Evolutionary conservation across 2,113 vertebrate genomes (phyloP).

Genomic region (Climacteris rufus): DNA sequence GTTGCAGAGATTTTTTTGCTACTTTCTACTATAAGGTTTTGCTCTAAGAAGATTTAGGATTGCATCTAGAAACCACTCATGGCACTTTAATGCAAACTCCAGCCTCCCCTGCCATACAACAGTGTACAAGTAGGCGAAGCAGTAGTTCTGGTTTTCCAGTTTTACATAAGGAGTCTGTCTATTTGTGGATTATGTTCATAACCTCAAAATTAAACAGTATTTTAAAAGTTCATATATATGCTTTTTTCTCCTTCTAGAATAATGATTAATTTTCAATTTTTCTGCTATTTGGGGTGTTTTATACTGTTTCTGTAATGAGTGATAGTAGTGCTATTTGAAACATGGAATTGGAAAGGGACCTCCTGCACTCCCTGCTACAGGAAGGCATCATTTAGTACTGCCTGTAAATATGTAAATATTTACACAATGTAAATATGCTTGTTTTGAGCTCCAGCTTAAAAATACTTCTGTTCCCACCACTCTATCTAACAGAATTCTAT

Average conservation of each 20-base stretch:
- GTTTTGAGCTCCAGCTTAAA: not conserved
- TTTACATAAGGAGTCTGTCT: not conserved
- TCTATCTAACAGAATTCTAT: not conserved
- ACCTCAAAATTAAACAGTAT: not conserved
- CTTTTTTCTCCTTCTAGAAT: not conserved
- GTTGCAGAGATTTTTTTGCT: not conserved
- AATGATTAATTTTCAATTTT: not conserved
- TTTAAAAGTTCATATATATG: not conserved
- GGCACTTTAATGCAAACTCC: not conserved
- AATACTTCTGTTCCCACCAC: not conserved
- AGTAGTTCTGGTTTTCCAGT: not conserved
- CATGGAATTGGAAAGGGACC: not conserved
- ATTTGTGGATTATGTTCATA: not conserved
- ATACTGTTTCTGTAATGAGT: not conserved
- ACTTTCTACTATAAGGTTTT: not conserved
- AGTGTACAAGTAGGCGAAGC: not conserved
- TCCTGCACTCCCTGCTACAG: not conserved
- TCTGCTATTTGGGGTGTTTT: not conserved
- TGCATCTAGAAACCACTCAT: not conserved
- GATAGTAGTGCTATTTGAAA: not conserved
- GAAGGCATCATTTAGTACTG: not conserved
- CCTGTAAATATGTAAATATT: not conserved
- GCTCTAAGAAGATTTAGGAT: not conserved
- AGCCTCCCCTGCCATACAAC: not conserved
- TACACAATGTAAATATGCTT: not conserved